These are phyloP conservation scores for Paratilapia polleni DNA, from an alignment of 2,113 vertebrate species.

Conservation along the genomic window DNA sequence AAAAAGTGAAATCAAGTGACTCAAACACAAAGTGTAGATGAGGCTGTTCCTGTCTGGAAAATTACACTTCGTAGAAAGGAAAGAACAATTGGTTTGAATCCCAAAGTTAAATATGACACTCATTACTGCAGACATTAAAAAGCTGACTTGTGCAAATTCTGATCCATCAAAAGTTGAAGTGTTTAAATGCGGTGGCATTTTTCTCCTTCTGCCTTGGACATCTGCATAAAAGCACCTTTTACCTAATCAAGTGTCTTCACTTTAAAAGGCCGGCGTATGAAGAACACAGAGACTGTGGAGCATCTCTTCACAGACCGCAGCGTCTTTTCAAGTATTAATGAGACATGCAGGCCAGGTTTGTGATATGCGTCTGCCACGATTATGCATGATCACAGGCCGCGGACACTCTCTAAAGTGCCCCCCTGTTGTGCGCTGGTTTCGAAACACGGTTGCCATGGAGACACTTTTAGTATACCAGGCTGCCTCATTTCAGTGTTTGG, in stretches of 20 bases:
- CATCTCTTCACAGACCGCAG: background rate
- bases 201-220: background rate
- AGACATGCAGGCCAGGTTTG: slow-evolving; percentile 1
- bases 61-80: background rate
- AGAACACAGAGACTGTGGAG: background rate
- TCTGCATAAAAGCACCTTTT: slow-evolving; percentile 43
- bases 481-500: slow-evolving; percentile 14
- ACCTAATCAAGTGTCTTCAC: background rate
- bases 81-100: background rate
- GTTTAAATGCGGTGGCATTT: background rate
- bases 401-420: slow-evolving; percentile 16
- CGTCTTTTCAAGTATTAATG: slow-evolving; percentile 21
- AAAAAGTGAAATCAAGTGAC: background rate
- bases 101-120: background rate
- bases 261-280: background rate
- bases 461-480: slow-evolving; percentile 38
- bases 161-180: no score
- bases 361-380: slow-evolving; percentile 15
- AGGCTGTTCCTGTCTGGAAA: background rate
- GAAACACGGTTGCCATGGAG: slow-evolving; percentile 59
- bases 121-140: background rate
- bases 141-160: background rate
- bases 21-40: background rate
- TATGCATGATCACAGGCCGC: slow-evolving; percentile 45
- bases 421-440: background rate